Base-by-base conservation (phyloP, 2,797 vertebrate genomes). In the Mormyrops attenuatus region DNA sequence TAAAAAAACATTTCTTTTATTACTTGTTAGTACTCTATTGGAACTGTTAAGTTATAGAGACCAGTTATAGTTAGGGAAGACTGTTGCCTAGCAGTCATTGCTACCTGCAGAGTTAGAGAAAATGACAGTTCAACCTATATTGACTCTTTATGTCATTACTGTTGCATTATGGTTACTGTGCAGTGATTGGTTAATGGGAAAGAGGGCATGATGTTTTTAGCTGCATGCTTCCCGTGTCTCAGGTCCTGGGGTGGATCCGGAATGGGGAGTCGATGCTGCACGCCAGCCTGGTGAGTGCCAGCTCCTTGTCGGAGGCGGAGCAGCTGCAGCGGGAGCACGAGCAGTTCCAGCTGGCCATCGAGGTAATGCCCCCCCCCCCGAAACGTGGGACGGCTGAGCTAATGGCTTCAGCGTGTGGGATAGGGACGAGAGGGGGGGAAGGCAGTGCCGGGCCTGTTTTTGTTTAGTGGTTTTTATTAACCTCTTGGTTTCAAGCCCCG, bases 231-330 rank as follows among this genome's bases (percentile, higher is more conserved):
- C 20, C 5, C 38, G 3, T 80, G 73, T 47, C 91, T 1, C 95
- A 99, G 98, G 98, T 99, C 89, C 96, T 99, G 88, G 98, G 98
- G 20, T 99, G 98, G 98, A 99, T 99, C 94, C 96, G 97, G 22
- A 99, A 99, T 8, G 98, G 98, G 0, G 98, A 99, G 93, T 98
- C 98, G 0, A 99, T 99, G 98, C 94, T 99, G 92, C 98, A 97
- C 0, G 98, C 98, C 73, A 99, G 96, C 94, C 97, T 99, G 55
- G 95, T 99, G 94, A 99, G 99, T 1, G 98, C 98, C 26, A 98
- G 98, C 92, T 99, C 98, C 82, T 93, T 99, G 90, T 99, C 98
- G 0, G 98, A 99, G 92, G 98, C 98, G 0, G 98, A 99, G 92
- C 98, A 99, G 92, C 97, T 99, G 38, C 98, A 99, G 95, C 93